Evolutionary conservation across 2,797 vertebrate genomes (phyloP), one percentile per base, ranked within the genome.

Genomic region (Pangasius krempfi): DNA sequence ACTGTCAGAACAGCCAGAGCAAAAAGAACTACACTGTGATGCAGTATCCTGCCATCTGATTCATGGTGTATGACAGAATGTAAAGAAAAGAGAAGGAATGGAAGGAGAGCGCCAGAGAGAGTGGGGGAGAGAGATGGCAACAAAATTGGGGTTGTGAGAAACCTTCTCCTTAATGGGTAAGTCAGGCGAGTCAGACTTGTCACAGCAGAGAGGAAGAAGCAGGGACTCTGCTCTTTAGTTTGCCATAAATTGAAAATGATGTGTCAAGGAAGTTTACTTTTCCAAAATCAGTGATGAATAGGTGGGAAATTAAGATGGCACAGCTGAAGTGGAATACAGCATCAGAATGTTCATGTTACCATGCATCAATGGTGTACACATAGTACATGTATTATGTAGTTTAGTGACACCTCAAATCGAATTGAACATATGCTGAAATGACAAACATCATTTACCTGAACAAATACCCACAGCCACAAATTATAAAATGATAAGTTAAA

Each of bases 1-100:
- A 87, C 88, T 92, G 91, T 91, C 91, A 91, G 90, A 89, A 89
- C 84, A 91, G 91, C 89, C 84, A 76, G 88, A 89, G 88, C 90
- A 85, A 91, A 92, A 90, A 90, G 81, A 86, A 88, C 87, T 85
- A 88, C 89, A 89, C 89, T 84, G 68, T 88, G 81, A 52, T 89
- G 76, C 81, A 64, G 86, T 76, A 87, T 84, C 60, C 81, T 80
- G 81, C 86, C 60, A 89, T 89, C 75, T 89, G 81, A 89, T 89
- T 89, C 86, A 79, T 88, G 87, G 87, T 89, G 88, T 91, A 90
- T 92, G 91, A 90, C 90, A 91, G 83, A 89, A 91, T 91, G 89
- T 90, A 91, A 88, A 88, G 86, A 90, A 78, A 90, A 88, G 75
- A 90, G 52, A 37, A 89, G 85, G 86, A 66, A 88, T 66, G 52